Percentiles rank a stretch among this genome's conserved stretches.
Evolutionary conservation across 2,113 vertebrate genomes (phyloP).

Genomic region (Sakesphorus luctuosus): DNA sequence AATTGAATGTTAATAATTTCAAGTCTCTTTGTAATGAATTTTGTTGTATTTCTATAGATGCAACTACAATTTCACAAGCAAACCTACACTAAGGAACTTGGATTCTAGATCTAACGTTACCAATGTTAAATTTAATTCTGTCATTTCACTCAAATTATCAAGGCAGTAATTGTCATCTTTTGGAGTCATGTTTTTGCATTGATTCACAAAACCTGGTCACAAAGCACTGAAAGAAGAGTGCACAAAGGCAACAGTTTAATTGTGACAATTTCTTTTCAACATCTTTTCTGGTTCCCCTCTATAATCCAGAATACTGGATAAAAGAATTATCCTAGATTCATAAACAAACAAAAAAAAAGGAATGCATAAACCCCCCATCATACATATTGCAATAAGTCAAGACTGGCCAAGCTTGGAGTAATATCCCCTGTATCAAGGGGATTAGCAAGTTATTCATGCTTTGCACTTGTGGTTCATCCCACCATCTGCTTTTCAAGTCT

Average conservation of each 20-base stretch:
- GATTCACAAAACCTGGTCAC: neutral
- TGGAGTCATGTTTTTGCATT: neutral
- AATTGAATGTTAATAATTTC: neutral
- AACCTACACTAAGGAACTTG: neutral
- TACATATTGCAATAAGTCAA: slow-evolving; percentile 13
- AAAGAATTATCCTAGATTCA: neutral
- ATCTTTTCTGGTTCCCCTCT: neutral
- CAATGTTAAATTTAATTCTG: neutral
- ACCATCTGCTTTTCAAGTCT: slow-evolving; percentile 56
- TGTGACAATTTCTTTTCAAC: neutral
- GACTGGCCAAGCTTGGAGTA: neutral
- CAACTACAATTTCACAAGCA: neutral
- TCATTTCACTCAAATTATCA: neutral
- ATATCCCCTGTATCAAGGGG: slow-evolving; percentile 14
- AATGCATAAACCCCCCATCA: neutral
- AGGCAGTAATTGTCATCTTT: neutral
- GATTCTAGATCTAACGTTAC: neutral
- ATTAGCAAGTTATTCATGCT: slow-evolving; percentile 10
- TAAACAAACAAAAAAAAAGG: neutral
- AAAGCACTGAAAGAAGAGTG: neutral
- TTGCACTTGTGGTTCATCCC: slow-evolving; percentile 18
- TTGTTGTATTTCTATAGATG: neutral
- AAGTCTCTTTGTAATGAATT: neutral
- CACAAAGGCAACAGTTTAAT: neutral
- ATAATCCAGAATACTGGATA: neutral